phyloP scores from a whole-genome alignment of 2,113 vertebrate species.

The Rissa tridactyla region DNA sequence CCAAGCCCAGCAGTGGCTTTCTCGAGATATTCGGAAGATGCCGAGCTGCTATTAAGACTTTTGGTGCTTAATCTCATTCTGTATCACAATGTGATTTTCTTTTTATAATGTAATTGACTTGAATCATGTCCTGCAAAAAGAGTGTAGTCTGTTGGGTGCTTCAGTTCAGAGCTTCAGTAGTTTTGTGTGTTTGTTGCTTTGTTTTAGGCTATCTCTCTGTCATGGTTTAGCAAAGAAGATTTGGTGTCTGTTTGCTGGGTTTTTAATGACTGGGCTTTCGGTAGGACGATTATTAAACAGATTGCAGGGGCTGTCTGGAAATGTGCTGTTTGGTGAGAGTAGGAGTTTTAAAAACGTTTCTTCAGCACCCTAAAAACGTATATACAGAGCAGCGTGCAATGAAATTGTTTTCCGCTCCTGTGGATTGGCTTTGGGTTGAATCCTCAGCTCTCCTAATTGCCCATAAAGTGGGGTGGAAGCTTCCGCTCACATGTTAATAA shows the following conservation, averaged over 20 bases:
- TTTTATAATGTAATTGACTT: background rate
- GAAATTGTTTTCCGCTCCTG: background rate
- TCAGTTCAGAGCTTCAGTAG: background rate
- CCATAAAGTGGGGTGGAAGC: background rate
- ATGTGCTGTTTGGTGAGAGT: background rate
- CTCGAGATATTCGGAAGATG: background rate
- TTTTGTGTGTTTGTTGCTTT: background rate
- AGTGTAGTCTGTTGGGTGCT: background rate
- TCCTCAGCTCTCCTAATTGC: background rate
- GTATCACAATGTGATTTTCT: background rate
- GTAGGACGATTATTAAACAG: background rate
- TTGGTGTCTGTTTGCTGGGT: background rate
- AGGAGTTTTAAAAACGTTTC: background rate
- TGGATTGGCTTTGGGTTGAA: background rate
- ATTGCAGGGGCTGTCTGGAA: background rate
- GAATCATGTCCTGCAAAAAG: background rate
- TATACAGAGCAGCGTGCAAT: background rate
- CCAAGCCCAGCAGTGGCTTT: background rate
- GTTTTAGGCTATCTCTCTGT: background rate
- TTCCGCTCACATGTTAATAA: background rate
- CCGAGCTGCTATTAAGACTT: background rate
- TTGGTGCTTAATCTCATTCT: background rate
- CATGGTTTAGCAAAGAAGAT: background rate
- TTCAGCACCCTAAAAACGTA: background rate
- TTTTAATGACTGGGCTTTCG: background rate